Evolutionary conservation across 2,797 vertebrate genomes (phyloP), one percentile per base, ranked within the genome.

Genomic region (Eospalax fontanierii): DNA sequence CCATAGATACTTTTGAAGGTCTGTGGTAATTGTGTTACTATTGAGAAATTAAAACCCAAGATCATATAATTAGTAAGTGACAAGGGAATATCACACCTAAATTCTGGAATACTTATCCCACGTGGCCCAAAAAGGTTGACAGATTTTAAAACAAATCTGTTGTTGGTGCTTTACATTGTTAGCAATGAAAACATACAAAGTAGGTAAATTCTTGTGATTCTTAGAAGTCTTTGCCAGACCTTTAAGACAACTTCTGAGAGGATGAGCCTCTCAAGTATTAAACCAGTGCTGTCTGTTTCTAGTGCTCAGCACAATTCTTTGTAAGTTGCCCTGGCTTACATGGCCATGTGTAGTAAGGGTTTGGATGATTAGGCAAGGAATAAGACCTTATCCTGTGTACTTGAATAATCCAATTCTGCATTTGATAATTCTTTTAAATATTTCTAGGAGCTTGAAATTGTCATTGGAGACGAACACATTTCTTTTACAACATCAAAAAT

Each of bases 401-500:
- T 63, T 95, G 80, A 93, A 89, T 89, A 74, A 33, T 70, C 33
- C n/a, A 78, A 3, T 78, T 82, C 19, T 40, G 35, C 30, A 28
- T 90, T 89, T 24, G 30, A 6, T 71, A 78, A 22, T 83, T 8
- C 95, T 95, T 74, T 24, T 91, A 28, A 61, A 76, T 96, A 11
- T 91, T 98, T 94, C 70, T 95, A 99, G 99, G 99, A 99, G 96
- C 98, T 99, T 92, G 99, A 99, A 98, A 99, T 99, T 19, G 99
- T 99, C 93, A 99, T 99, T 2, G 99, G 99, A 38, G 99, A 99
- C 0, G 99, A 99, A 91, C 99, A 99, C 97, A 99, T 99, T 98
- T 99, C 99, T 94, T 99, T 99, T 97, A 99, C 99, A 84, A 99
- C 99, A 0, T 99, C 99, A 95, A 99, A 99, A 99, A 99, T 99